These are phyloP conservation scores for Lycaon pictus DNA, from an alignment of 2,113 vertebrate genomes.

Conservation along the genomic window DNA sequence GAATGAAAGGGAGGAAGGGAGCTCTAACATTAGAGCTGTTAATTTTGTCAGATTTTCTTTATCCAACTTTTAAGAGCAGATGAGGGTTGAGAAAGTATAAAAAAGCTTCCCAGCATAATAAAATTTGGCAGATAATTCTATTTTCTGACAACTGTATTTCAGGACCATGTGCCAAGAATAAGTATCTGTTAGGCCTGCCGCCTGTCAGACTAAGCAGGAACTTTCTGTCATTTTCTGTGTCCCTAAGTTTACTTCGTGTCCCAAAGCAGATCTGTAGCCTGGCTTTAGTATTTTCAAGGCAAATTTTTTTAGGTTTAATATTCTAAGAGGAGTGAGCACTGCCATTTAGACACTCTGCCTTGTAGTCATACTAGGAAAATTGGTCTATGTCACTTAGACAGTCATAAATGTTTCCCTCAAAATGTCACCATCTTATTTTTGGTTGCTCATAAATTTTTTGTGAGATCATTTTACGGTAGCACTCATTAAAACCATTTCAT, in stretches of 20 bases:
- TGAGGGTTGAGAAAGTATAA: neutral
- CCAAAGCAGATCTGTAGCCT: neutral
- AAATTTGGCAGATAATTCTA: conserved; percentile 34
- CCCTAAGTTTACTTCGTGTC: neutral
- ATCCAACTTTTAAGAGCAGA: neutral
- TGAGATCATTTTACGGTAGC: conserved; percentile 7
- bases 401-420: neutral
- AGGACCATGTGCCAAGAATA: conserved; percentile 7
- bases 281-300: neutral
- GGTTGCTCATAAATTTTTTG: neutral
- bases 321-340: neutral
- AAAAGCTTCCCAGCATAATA: conserved; percentile 8
- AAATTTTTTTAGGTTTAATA: neutral
- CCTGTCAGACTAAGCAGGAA: conserved; percentile 43
- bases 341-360: neutral
- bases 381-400: neutral
- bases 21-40: neutral
- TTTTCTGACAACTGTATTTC: conserved; percentile 63
- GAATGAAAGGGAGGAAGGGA: no score
- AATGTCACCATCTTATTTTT: conserved; percentile 17
- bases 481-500: conserved; percentile 31
- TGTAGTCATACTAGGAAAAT: neutral
- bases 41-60: neutral
- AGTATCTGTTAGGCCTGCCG: neutral
- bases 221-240: neutral